A percentile compares a stretch with the other conserved stretches of the same genome.
phyloP scores from a whole-genome alignment of 2,888 invertebrate species.

The Mesoligia furuncula region DNA sequence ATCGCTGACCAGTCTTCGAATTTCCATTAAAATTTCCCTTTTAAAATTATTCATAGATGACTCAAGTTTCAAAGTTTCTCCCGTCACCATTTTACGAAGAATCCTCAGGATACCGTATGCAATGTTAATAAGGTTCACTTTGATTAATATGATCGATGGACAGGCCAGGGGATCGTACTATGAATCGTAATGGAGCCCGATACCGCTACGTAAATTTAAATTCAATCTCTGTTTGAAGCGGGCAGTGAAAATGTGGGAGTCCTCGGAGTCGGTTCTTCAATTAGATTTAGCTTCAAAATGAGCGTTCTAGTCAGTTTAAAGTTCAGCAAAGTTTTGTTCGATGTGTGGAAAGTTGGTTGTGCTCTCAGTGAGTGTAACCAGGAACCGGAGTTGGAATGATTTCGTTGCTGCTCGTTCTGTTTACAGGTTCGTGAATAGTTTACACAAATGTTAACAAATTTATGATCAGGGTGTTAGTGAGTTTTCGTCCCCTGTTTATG shows the following conservation, averaged over 20 bases:
- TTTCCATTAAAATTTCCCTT: conserved; percentile 40
- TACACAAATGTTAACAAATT: conserved; percentile 15
- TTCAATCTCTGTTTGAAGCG: conserved; percentile 82
- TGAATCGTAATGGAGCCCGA: conserved; percentile 85
- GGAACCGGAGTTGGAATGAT: conserved; percentile 83
- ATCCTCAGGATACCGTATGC: conserved; percentile 64
- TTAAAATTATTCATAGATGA: conserved; percentile 53
- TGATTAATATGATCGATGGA: conserved; percentile 86
- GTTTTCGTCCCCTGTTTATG: neutral
- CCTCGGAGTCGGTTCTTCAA: conserved; percentile 82
- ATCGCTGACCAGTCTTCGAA: neutral
- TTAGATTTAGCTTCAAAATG: conserved; percentile 87
- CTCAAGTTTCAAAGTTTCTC: conserved; percentile 52
- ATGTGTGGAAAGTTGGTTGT: conserved; percentile 82
- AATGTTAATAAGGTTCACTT: conserved; percentile 68
- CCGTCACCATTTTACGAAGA: conserved; percentile 65
- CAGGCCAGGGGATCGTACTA: conserved; percentile 72
- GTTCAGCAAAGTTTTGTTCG: conserved; percentile 80
- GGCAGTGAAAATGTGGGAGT: conserved; percentile 88
- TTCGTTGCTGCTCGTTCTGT: conserved; percentile 80
- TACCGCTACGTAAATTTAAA: conserved; percentile 89
- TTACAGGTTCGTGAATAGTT: conserved; percentile 79
- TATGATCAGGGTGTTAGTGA: neutral
- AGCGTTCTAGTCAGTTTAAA: conserved; percentile 83
- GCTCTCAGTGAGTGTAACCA: conserved; percentile 75